A percentile compares a stretch with the other conserved stretches of the same genome.
These are phyloP conservation scores for Pocillopora damicornis DNA, from an alignment of 64 coral and sea anemone genomes.

Conservation along the genomic window DNA sequence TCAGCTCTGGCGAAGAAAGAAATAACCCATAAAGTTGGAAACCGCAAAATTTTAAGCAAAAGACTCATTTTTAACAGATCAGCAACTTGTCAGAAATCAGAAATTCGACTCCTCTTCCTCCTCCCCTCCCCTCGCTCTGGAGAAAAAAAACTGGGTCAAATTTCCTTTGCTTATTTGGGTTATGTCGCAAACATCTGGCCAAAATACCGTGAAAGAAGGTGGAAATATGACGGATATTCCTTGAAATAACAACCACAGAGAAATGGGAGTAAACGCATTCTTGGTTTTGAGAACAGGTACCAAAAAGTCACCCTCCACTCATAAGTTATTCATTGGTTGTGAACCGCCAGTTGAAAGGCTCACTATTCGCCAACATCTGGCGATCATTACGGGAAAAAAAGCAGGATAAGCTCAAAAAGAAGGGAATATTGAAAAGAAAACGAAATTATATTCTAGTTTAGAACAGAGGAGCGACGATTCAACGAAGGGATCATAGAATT, in stretches of 20 bases:
- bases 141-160: too few species aligned
- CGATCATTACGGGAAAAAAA: neutral
- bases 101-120: too few species aligned
- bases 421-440: neutral
- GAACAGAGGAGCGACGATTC: neutral
- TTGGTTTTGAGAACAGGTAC: constrained; percentile 21
- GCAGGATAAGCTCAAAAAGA: neutral
- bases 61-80: too few species aligned
- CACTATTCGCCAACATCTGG: neutral
- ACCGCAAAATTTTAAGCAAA: too few species aligned
- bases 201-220: neutral
- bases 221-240: neutral
- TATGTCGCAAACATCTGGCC: neutral
- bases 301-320: constrained; percentile 18
- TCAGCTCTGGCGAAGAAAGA: too few species aligned
- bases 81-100: too few species aligned
- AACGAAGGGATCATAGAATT: neutral
- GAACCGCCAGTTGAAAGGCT: constrained; percentile 6
- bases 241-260: neutral
- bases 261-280: neutral
- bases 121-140: too few species aligned
- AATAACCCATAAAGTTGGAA: too few species aligned
- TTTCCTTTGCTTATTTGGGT: neutral
- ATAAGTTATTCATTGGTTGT: constrained; percentile 24
- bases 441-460: neutral